Conservation (phyloP, 2,113 vertebrate species). For the Jacana jacana region DNA sequence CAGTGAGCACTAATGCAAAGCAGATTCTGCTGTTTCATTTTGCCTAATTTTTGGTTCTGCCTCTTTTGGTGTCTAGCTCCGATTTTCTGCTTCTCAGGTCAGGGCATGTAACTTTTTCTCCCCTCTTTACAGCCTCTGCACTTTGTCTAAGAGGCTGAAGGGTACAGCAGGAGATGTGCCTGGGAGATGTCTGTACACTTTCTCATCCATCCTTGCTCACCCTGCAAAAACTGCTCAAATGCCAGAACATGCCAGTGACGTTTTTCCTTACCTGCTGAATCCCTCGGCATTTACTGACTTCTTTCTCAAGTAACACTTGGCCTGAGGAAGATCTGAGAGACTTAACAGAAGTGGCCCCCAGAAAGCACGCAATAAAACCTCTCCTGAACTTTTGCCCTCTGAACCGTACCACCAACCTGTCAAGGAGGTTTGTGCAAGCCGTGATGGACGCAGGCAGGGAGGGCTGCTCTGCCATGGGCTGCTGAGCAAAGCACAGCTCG, state of each 20-base stretch:
- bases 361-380: constrained; percentile 52
- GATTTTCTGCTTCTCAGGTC: neutral
- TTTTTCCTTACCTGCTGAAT: constrained; percentile 9
- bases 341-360: constrained; percentile 1
- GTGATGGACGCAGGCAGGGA: constrained; percentile 1
- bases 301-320: constrained; percentile 33
- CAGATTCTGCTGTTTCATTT: neutral
- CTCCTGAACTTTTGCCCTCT: constrained; percentile 64
- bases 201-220: neutral
- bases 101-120: neutral
- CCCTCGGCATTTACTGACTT: neutral
- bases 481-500: fast-evolving
- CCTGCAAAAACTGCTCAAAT: neutral
- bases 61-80: neutral
- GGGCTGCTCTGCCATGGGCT: fast-evolving
- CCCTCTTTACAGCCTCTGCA: neutral
- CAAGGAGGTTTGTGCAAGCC: constrained; percentile 45
- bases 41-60: neutral
- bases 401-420: neutral
- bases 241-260: neutral
- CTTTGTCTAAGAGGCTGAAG: neutral
- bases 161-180: neutral
- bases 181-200: neutral
- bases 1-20: neutral
- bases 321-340: constrained; percentile 3